Percentiles rank a stretch among this genome's conserved stretches.
Evolutionary conservation across 2,113 vertebrate species (phyloP).

Genomic region (Neolamprologus sp.): DNA sequence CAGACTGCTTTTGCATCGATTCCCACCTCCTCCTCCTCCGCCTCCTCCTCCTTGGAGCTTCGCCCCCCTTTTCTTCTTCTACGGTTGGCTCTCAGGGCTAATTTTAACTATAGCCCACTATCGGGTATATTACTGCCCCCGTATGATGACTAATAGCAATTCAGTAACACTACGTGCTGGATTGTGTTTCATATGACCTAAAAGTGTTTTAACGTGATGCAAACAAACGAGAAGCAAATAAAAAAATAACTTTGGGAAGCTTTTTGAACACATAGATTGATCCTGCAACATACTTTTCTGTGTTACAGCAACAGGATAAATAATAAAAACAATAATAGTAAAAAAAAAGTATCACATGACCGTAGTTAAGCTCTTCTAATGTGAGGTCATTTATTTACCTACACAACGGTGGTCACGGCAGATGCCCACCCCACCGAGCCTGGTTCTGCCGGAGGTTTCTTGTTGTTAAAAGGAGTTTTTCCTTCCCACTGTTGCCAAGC

Average conservation of each 20-base stretch:
- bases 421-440: neutral
- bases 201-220: neutral
- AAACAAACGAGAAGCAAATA: neutral
- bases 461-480: neutral
- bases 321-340: neutral
- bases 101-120: neutral
- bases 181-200: neutral
- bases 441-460: neutral
- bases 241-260: neutral
- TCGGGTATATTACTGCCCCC: neutral
- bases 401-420: neutral
- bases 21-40: rapidly evolving
- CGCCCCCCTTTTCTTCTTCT: neutral
- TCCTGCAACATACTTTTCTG: neutral
- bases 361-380: neutral
- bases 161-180: neutral
- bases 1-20: neutral
- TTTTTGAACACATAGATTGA: neutral
- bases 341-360: neutral
- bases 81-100: neutral
- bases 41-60: neutral
- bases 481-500: neutral
- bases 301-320: neutral
- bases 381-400: neutral
- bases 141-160: neutral